A percentile compares a stretch with the other conserved stretches of the same genome.
phyloP scores from a whole-genome alignment of 1,140 invertebrate genomes.

The Drosophila pallidifrons region DNA sequence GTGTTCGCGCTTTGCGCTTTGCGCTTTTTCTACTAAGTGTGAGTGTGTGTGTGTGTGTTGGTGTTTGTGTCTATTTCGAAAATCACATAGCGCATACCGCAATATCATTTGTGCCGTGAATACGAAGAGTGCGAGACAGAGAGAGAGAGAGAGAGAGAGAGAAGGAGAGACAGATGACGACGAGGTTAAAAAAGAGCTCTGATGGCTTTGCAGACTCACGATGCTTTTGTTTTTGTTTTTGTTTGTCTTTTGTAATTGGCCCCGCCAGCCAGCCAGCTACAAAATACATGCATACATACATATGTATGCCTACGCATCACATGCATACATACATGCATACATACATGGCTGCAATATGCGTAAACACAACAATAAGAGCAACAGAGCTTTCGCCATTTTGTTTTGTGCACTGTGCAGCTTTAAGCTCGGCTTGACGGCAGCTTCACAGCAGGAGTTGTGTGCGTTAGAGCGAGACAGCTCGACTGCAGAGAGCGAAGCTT shows the following conservation, averaged over 20 bases:
- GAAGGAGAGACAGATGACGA: neutral
- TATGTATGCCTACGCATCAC: neutral
- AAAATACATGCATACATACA: constrained; percentile 1
- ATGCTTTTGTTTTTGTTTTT: constrained; percentile 8
- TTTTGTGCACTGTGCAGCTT: neutral
- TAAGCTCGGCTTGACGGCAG: neutral
- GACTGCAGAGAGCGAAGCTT: neutral
- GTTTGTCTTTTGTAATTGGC: neutral
- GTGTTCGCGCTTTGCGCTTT: constrained; percentile 57
- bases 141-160: constrained; percentile 4
- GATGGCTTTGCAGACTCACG: constrained; percentile 35
- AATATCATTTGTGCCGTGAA: constrained; percentile 21
- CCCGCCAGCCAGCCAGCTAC: neutral
- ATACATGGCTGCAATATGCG: neutral
- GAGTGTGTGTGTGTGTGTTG: neutral
- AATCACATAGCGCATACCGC: constrained; percentile 15
- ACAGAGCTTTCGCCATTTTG: neutral
- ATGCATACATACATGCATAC: neutral
- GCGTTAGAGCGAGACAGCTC: neutral
- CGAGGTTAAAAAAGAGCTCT: constrained; percentile 28
- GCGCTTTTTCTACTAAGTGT: constrained; percentile 45
- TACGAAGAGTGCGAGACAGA: neutral
- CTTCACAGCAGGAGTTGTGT: neutral
- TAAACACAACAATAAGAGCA: neutral
- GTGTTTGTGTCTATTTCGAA: constrained; percentile 39